Evolutionary conservation across 2,797 vertebrate genomes (phyloP), one percentile per base, ranked within the genome.

Genomic region (Florisuga fusca): DNA sequence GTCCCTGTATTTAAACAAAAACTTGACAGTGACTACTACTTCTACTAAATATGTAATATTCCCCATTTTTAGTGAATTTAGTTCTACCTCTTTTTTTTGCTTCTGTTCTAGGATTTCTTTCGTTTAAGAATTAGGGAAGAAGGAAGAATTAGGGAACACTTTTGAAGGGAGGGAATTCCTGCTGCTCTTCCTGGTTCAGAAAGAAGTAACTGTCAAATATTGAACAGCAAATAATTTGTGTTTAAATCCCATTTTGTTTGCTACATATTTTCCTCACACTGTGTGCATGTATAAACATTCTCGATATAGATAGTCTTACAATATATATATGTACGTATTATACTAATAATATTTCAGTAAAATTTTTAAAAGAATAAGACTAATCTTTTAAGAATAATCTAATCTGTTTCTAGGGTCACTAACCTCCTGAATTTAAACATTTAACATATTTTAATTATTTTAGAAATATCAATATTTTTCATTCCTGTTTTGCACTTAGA

Each of bases 251-350:
- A 6, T 88, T 93, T 79, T 87, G 4, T 12, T 79, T 59, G 14
- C 21, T 45, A 5, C 53, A 29, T 29, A 8, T 2, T 71, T 82
- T 71, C 15, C 53, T 10, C 20, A 48, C 3, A 8, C 46, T 34
- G 9, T 43, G 9, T n/a, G 5, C 53, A 16, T 62, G 5, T 46
- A 9, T 11, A 69, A 84, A 14, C 21, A 41, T 8, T 73, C 21
- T 69, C 23, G 29, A 21, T 18, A 45, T 1, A 66, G 36, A 45
- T 18, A 66, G 29, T 23, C 51, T 19, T 53, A 21, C 22, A 36
- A 23, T 9, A 55, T 22, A 4, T n/a, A 33, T 18, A 34, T 0
- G 0, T 6, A 17, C 55, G 19, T 61, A 26, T 54, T 61, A n/a
- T 16, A 27, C 7, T 36, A 45, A 25, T 31, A 75, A 20, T 69